Conservation (phyloP, 1,140 invertebrate species). For the Polypedilum vanderplanki region DNA sequence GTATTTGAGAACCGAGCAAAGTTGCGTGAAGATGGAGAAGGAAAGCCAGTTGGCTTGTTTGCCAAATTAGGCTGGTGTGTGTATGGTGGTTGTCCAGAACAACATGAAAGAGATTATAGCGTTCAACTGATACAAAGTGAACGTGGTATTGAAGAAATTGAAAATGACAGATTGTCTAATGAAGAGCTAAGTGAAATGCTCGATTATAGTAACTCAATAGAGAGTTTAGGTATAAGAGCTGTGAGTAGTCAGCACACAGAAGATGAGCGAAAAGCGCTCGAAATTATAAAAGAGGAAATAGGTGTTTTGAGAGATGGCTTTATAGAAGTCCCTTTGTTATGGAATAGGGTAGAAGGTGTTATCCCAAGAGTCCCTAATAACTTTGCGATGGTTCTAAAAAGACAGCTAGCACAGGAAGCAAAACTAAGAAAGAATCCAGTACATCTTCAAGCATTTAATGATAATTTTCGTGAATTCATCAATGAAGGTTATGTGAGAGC, state of each 20-base stretch:
- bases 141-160: too few relatives aligned
- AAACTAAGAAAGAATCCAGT: background rate
- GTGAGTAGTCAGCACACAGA: background rate
- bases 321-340: background rate
- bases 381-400: background rate
- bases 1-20: background rate
- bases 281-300: background rate
- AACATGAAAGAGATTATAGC: too few relatives aligned
- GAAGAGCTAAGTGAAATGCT: background rate
- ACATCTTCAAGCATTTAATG: background rate
- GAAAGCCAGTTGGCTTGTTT: background rate
- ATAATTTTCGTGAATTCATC: background rate
- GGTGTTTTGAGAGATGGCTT: background rate
- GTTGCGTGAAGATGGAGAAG: too few relatives aligned
- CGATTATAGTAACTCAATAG: background rate
- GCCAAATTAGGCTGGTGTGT: background rate
- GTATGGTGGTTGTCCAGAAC: background rate
- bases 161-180: too few relatives aligned
- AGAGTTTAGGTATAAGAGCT: background rate
- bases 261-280: background rate
- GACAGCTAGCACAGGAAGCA: background rate
- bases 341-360: too few relatives aligned
- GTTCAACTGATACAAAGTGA: too few relatives aligned
- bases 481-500: background rate
- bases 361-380: background rate